A percentile compares a stretch with the other conserved stretches of the same genome.
These are phyloP conservation scores for Agriopis leucophaearia DNA, from an alignment of 2,888 invertebrate genomes.

Conservation along the genomic window DNA sequence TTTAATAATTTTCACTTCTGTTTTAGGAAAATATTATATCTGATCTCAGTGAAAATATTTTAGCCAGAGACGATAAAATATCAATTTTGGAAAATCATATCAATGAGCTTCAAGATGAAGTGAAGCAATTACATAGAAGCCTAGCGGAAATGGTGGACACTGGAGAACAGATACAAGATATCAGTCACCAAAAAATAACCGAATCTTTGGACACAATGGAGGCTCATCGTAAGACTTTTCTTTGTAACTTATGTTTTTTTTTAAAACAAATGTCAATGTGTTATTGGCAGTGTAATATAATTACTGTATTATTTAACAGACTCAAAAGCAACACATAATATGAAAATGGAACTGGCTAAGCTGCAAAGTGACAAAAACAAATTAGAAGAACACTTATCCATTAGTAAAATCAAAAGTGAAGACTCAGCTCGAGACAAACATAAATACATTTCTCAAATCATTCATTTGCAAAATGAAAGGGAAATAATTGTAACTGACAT, in stretches of 20 bases:
- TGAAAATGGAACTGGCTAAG: slow-evolving; percentile 73
- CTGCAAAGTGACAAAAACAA: slow-evolving; percentile 63
- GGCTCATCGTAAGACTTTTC: slow-evolving; percentile 71
- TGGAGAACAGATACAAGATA: slow-evolving; percentile 68
- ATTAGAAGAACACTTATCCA: slow-evolving; percentile 64
- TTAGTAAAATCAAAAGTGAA: slow-evolving; percentile 59
- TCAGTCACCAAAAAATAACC: slow-evolving; percentile 63
- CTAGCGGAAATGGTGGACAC: slow-evolving; percentile 63
- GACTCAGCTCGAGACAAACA: slow-evolving; percentile 60
- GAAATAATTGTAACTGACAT: slow-evolving; percentile 68
- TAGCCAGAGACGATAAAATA: slow-evolving; percentile 69
- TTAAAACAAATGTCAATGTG: no score
- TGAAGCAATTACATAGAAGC: slow-evolving; percentile 62
- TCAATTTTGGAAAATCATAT: slow-evolving; percentile 75
- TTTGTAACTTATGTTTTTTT: background rate
- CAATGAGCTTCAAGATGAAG: slow-evolving; percentile 74
- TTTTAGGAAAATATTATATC: slow-evolving; percentile 69
- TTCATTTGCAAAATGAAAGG: slow-evolving; percentile 65
- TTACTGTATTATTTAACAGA: slow-evolving; percentile 54
- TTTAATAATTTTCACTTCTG: no score
- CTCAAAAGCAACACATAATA: slow-evolving; percentile 78
- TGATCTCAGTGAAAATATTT: slow-evolving; percentile 63
- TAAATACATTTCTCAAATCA: slow-evolving; percentile 62
- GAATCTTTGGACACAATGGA: slow-evolving; percentile 68
- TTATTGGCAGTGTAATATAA: background rate